Evolutionary conservation across 1,140 invertebrate genomes (phyloP).

Genomic region (Drosophila repletoides): DNA sequence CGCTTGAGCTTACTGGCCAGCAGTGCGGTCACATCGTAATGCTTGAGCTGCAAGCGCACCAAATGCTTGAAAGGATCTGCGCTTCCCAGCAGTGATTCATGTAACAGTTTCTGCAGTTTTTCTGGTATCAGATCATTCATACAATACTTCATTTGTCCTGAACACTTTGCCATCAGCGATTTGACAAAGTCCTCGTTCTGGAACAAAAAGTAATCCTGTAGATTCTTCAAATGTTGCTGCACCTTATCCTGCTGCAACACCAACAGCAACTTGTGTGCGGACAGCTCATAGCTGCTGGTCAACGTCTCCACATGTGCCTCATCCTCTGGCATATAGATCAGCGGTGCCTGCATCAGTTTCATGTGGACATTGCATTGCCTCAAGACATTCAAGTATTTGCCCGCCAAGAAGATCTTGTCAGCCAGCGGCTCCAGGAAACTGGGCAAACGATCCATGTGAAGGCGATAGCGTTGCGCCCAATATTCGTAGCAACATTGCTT

Average conservation of each 20-base stretch:
- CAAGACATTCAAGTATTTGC: slow-evolving; percentile 63
- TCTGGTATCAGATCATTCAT: slow-evolving; percentile 38
- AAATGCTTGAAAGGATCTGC: slow-evolving; percentile 39
- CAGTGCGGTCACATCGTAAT: slow-evolving; percentile 35
- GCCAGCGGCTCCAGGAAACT: slow-evolving; percentile 27
- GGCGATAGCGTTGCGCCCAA: slow-evolving; percentile 43
- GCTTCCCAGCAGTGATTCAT: slow-evolving; percentile 10
- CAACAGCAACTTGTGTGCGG: slow-evolving; percentile 47
- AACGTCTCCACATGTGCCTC: slow-evolving; percentile 25
- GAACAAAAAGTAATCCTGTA: slow-evolving; percentile 43
- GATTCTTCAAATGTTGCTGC: slow-evolving; percentile 33
- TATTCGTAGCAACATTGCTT: slow-evolving; percentile 56
- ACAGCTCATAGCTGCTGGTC: slow-evolving; percentile 41
- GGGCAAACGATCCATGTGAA: slow-evolving; percentile 39
- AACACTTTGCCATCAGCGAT: slow-evolving; percentile 16
- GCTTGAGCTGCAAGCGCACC: slow-evolving; percentile 41
- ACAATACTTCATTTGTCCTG: slow-evolving; percentile 13
- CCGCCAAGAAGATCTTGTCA: slow-evolving; percentile 43
- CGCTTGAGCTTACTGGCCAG: background rate
- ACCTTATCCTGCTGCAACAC: slow-evolving; percentile 33
- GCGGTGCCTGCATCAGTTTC: slow-evolving; percentile 39
- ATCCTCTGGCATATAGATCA: slow-evolving; percentile 24
- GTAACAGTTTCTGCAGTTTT: slow-evolving; percentile 28
- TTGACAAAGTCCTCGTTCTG: slow-evolving; percentile 24
- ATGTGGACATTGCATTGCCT: slow-evolving; percentile 55